phyloP scores from a whole-genome alignment of 2,113 vertebrate species.

The Chrysemys picta region DNA sequence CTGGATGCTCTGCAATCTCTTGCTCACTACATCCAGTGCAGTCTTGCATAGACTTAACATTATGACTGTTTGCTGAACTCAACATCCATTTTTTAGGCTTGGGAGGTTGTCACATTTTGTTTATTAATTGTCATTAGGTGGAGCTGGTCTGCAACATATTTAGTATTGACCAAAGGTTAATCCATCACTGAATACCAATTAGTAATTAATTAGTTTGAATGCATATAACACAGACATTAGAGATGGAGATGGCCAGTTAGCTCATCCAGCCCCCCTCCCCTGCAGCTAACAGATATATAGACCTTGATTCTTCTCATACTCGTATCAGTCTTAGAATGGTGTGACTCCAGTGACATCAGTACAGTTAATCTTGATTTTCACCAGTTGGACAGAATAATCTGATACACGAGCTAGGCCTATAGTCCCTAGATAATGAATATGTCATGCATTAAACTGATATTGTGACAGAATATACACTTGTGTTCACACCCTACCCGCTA shows the following conservation, averaged over 20 bases:
- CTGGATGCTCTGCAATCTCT: not conserved
- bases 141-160: not conserved
- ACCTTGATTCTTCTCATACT: slow-evolving; percentile 46
- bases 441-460: not conserved
- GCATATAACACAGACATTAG: slow-evolving; percentile 9
- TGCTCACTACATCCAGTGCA: not conserved
- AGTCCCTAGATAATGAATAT: not conserved
- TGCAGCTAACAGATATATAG: slow-evolving; percentile 22
- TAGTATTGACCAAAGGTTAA: not conserved
- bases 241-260: slow-evolving; percentile 43
- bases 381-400: slow-evolving; percentile 25
- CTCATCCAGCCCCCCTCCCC: slow-evolving; percentile 13
- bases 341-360: slow-evolving; percentile 3
- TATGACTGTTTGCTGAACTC: not conserved
- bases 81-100: fast-evolving
- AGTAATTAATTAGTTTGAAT: not conserved
- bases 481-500: no score
- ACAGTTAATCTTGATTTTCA: slow-evolving; percentile 52
- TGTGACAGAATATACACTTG: no score
- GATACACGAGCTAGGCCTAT: not conserved
- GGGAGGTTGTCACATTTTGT: not conserved
- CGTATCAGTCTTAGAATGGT: slow-evolving; percentile 6
- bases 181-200: not conserved
- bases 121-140: not conserved
- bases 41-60: not conserved